These are phyloP conservation scores for Microcebus lehilahytsara DNA, from an alignment of 2,113 vertebrate species.

Conservation along the genomic window DNA sequence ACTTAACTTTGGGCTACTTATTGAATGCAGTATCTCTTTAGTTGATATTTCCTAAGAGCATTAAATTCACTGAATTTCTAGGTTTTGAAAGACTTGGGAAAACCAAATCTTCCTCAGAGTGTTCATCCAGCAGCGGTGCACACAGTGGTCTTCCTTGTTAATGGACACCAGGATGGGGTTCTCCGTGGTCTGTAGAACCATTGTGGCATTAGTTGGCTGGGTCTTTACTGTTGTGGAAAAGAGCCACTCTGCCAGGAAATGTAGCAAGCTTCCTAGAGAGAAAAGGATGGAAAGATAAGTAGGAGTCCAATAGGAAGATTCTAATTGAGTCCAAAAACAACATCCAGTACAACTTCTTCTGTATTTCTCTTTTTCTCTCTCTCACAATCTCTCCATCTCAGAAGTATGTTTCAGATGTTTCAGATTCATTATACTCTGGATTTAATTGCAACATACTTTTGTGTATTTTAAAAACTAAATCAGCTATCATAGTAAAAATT, in stretches of 20 bases:
- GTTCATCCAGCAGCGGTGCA: accelerated
- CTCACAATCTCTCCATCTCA: neutral
- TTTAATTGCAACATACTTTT: neutral
- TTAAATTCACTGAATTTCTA: neutral
- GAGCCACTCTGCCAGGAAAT: neutral
- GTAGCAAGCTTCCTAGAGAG: neutral
- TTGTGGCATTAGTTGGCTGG: neutral
- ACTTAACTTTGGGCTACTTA: neutral
- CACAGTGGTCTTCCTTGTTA: neutral
- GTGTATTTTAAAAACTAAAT: neutral
- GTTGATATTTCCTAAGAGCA: neutral
- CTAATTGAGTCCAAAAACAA: neutral
- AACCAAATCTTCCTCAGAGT: neutral
- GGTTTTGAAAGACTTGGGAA: neutral
- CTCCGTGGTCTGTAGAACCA: neutral
- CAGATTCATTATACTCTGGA: neutral
- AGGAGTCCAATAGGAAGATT: neutral
- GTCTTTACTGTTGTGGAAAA: too few relatives aligned
- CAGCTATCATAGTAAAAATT: neutral
- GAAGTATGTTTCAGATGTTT: neutral
- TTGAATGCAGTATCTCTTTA: neutral
- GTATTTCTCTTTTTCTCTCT: neutral
- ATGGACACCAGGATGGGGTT: neutral
- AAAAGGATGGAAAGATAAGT: neutral
- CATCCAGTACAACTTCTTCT: neutral